Evolutionary conservation across 2,797 vertebrate species (phyloP).

Genomic region (Setipinna tenuifilis): DNA sequence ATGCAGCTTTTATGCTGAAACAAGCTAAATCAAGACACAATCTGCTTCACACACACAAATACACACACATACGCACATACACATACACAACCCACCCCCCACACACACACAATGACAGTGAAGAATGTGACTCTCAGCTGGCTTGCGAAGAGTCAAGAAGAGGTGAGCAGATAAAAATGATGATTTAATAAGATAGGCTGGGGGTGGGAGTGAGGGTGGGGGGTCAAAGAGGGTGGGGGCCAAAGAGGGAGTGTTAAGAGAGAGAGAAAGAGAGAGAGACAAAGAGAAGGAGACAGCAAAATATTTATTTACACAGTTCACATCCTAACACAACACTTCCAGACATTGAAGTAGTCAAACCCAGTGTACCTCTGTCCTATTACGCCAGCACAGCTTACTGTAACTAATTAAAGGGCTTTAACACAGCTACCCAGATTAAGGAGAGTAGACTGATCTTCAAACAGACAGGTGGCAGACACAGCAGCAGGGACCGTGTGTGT

Average conservation of each 20-base stretch:
- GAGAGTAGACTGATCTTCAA: background rate
- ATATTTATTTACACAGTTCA: background rate
- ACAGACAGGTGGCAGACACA: slow-evolving; percentile 3
- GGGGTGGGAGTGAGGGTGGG: background rate
- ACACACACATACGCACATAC: slow-evolving; percentile 3
- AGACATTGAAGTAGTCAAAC: background rate
- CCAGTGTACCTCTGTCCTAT: background rate
- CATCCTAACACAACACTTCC: background rate
- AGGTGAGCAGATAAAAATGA: background rate
- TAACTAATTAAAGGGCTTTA: slow-evolving; percentile 12
- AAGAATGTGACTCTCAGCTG: background rate
- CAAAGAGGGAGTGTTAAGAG: no score
- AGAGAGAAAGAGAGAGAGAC: background rate
- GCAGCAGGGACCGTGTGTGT: background rate
- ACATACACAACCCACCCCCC: background rate
- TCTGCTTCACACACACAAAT: background rate
- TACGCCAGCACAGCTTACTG: background rate
- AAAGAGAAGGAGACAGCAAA: background rate
- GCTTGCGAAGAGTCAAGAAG: background rate
- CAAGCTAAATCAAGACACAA: background rate
- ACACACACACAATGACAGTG: background rate
- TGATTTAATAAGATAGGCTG: background rate
- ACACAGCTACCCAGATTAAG: slow-evolving; percentile 3
- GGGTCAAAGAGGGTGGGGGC: background rate
- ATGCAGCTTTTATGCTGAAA: background rate